These are phyloP conservation scores for Elephas maximus DNA, from an alignment of 2,113 vertebrate species.

Conservation along the genomic window DNA sequence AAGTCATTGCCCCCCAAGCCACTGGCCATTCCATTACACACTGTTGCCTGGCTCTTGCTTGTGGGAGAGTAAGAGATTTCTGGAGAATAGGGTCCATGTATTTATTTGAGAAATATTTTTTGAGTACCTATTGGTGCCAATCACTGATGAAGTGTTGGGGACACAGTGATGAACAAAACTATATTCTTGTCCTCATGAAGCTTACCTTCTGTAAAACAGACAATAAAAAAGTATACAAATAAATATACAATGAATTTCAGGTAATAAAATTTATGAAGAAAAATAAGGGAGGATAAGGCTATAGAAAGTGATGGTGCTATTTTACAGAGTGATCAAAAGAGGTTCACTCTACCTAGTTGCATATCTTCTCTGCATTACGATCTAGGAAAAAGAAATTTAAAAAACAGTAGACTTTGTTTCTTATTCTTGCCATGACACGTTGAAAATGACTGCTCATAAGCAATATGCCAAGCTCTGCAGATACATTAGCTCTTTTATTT, in stretches of 20 bases:
- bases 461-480: background rate
- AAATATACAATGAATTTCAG: background rate
- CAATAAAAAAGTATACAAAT: background rate
- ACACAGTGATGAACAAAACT: background rate
- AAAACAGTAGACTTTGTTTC: background rate
- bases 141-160: background rate
- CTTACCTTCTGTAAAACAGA: conserved; percentile 1
- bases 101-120: background rate
- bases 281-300: background rate
- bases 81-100: background rate
- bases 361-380: background rate
- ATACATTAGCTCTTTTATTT: background rate
- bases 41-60: background rate
- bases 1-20: background rate
- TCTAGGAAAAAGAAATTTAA: background rate
- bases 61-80: background rate
- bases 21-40: background rate
- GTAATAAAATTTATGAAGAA: background rate
- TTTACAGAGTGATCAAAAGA: background rate
- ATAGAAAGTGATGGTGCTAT: background rate
- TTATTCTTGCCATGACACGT: background rate
- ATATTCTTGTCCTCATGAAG: background rate
- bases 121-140: background rate
- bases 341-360: background rate
- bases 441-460: background rate